Evolutionary conservation across 2,797 vertebrate species (phyloP).

Genomic region (Neosilurus mollespiculum): DNA sequence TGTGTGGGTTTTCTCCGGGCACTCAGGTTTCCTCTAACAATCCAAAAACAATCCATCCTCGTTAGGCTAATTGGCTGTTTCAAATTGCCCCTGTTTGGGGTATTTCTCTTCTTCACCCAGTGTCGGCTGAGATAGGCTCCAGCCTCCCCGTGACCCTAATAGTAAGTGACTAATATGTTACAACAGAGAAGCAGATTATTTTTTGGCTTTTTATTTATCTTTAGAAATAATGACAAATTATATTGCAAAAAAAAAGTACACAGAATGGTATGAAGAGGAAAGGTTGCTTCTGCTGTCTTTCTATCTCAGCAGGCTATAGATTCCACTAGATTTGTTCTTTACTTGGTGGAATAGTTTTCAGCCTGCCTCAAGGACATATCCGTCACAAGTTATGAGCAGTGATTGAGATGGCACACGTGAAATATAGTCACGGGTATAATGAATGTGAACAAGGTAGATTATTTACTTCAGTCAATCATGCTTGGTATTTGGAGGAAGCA

Average conservation of each 20-base stretch:
- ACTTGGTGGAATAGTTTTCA: neutral
- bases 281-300: neutral
- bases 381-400: neutral
- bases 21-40: too few relatives aligned
- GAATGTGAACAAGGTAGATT: slow-evolving; percentile 8
- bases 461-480: neutral
- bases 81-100: too few relatives aligned
- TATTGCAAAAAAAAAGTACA: neutral
- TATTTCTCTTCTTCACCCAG: too few relatives aligned
- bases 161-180: too few relatives aligned
- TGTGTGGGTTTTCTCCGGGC: too few relatives aligned
- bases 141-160: too few relatives aligned
- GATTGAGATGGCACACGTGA: neutral
- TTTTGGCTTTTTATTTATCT: neutral
- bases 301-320: neutral
- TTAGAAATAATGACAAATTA: neutral
- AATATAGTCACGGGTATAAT: neutral
- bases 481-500: neutral
- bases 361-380: neutral
- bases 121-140: too few relatives aligned
- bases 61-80: too few relatives aligned
- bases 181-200: neutral
- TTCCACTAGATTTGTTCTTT: neutral
- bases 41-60: too few relatives aligned
- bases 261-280: neutral